A percentile compares a stretch with the other conserved stretches of the same genome.
These are phyloP conservation scores for Taeniopygia guttata DNA, from an alignment of 2,797 vertebrate species.

Conservation along the genomic window DNA sequence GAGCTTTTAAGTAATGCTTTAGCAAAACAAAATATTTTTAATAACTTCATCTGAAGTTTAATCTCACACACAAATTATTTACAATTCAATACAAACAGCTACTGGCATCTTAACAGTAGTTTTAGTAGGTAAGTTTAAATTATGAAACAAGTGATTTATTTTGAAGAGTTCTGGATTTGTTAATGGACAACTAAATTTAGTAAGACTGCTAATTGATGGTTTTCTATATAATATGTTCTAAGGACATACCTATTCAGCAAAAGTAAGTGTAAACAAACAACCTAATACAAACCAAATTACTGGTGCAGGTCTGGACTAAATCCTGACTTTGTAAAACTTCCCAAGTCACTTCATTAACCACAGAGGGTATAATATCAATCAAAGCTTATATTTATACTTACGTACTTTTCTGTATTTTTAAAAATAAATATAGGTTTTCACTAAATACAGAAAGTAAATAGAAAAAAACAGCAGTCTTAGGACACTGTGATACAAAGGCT, in stretches of 20 bases:
- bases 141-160: not conserved
- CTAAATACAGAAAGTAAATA: not conserved
- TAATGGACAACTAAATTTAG: not conserved
- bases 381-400: not conserved
- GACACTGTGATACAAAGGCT: not conserved
- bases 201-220: not conserved
- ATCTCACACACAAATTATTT: not conserved
- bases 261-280: not conserved
- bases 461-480: not conserved
- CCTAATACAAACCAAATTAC: not conserved
- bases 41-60: not conserved
- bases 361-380: not conserved
- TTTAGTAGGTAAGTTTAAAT: not conserved
- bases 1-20: not conserved
- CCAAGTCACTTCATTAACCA: not conserved
- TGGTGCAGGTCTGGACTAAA: not conserved
- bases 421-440: not conserved
- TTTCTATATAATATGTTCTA: not conserved
- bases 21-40: not conserved
- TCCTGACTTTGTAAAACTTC: not conserved
- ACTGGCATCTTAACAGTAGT: not conserved
- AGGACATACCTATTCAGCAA: not conserved
- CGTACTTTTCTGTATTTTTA: fast-evolving
- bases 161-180: not conserved
- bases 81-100: not conserved